These are phyloP conservation scores for Chunga burmeisteri DNA, from an alignment of 2,113 vertebrate genomes.

Conservation along the genomic window DNA sequence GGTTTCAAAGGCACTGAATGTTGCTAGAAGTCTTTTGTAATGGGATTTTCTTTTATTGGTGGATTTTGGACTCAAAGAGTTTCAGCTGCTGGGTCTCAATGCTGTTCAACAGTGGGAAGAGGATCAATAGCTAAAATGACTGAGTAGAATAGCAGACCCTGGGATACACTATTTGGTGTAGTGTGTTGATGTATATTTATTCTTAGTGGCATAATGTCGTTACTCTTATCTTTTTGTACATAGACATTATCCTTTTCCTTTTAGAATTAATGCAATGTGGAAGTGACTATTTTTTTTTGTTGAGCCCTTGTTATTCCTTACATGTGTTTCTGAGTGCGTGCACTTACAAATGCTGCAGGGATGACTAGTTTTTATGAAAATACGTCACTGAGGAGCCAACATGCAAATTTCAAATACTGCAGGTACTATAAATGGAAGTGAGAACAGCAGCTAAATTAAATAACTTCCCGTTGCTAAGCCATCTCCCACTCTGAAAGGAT, in stretches of 20 bases:
- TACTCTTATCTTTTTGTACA: neutral
- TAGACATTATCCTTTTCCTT: neutral
- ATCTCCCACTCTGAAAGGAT: neutral
- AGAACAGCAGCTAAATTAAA: neutral
- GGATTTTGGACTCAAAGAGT: neutral
- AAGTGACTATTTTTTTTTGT: neutral
- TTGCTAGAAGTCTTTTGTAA: neutral
- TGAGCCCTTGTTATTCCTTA: neutral
- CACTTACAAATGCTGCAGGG: neutral
- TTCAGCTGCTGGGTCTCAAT: neutral
- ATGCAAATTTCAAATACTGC: neutral
- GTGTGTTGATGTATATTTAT: neutral
- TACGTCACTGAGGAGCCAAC: neutral
- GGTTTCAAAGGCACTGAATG: neutral
- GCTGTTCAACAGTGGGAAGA: neutral
- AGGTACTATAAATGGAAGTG: neutral
- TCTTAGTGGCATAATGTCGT: neutral
- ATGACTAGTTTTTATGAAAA: neutral
- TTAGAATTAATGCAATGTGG: neutral
- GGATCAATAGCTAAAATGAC: neutral
- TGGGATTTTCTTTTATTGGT: neutral
- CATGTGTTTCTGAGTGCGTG: neutral
- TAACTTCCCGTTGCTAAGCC: neutral
- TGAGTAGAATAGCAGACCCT: neutral
- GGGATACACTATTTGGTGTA: neutral